Percentiles rank a stretch among this genome's conserved stretches.
phyloP scores from a whole-genome alignment of 2,797 vertebrate genomes.

The Esox masquinongy region DNA sequence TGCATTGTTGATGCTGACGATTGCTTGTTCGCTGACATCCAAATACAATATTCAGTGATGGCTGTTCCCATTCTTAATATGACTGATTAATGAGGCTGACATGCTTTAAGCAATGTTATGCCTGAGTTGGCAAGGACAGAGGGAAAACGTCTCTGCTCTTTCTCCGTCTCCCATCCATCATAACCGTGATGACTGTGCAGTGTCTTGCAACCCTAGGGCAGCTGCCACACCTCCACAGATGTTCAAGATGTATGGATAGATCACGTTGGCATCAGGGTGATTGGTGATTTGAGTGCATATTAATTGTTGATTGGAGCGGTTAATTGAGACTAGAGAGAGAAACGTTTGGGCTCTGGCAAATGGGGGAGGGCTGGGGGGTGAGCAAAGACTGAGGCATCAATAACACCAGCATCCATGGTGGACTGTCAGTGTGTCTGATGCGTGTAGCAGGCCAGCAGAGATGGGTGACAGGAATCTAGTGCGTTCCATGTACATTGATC shows the following conservation, averaged over 20 bases:
- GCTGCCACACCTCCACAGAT: not conserved
- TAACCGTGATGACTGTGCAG: conserved; percentile 12
- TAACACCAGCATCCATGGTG: not conserved
- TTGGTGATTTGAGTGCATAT: not conserved
- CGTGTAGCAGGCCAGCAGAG: no score
- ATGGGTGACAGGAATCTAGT: no score
- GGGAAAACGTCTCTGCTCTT: not conserved
- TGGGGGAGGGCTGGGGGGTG: not conserved
- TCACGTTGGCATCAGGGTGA: not conserved
- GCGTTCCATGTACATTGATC: no score
- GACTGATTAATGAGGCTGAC: conserved; percentile 6
- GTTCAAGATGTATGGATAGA: not conserved
- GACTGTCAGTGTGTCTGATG: no score
- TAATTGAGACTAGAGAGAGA: not conserved
- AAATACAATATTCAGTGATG: not conserved
- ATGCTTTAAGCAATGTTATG: conserved; percentile 4
- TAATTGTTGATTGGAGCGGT: not conserved
- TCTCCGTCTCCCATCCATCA: not conserved
- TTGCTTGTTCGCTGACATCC: not conserved
- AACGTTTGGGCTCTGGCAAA: not conserved
- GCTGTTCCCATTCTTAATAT: not conserved
- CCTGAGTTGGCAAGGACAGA: conserved; percentile 4
- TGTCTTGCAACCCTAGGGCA: not conserved
- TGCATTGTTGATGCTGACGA: not conserved
- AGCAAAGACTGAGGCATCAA: not conserved